A percentile compares a stretch with the other conserved stretches of the same genome.
Evolutionary conservation across 2,113 vertebrate genomes (phyloP).

Genomic region (Acrocephalus arundinaceus): DNA sequence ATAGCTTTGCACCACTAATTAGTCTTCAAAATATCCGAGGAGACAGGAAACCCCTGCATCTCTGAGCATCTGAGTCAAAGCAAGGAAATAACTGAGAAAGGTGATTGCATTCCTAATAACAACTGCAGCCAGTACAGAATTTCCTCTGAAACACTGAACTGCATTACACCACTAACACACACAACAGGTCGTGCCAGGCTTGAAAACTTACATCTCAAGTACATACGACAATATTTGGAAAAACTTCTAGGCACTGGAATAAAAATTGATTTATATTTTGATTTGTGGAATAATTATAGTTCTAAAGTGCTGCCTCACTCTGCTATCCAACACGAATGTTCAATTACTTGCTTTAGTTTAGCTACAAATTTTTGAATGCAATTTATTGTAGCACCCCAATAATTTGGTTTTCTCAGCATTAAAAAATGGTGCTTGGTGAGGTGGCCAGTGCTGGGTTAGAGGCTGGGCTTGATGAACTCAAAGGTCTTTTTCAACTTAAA

Average conservation of each 20-base stretch:
- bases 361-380: not conserved
- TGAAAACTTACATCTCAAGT: not conserved
- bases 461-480: not conserved
- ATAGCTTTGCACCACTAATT: not conserved
- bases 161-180: rapidly evolving
- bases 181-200: not conserved
- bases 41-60: not conserved
- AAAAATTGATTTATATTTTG: not conserved
- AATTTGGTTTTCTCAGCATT: not conserved
- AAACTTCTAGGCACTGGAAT: not conserved
- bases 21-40: not conserved
- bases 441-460: not conserved
- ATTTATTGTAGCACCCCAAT: not conserved
- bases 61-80: not conserved
- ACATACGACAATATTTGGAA: not conserved
- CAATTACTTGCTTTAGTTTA: not conserved
- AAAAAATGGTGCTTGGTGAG: not conserved
- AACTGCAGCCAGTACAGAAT: not conserved
- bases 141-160: not conserved
- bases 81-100: not conserved
- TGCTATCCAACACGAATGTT: not conserved
- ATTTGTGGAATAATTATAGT: not conserved
- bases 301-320: not conserved
- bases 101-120: not conserved
- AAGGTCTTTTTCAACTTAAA: not conserved